Evolutionary conservation across 2,888 invertebrate species (phyloP), one percentile per base, ranked within the genome.

Genomic region (Microlaimidae sp.): DNA sequence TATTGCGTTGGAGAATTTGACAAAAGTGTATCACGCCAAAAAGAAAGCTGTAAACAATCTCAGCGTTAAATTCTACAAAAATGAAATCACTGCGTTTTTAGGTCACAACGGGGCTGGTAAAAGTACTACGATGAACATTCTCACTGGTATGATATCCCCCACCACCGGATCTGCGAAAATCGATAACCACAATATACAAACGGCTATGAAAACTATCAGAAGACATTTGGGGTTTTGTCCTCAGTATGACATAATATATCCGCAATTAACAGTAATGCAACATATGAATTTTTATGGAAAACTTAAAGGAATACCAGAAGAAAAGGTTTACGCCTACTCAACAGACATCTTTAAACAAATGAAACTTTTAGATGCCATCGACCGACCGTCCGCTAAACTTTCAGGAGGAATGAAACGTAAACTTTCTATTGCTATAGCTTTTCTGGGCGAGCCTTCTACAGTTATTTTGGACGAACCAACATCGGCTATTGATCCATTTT

Each of bases 381-480:
- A 21, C 3, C 24, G 10, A n/a, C 19, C 21, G 19, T 7, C 45
- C 24, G 4, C 21, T n/a, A 17, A 41, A 13, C 74, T 87, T 2
- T 85, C 85, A 57, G 87, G 87, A 1, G 86, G 86, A 0, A 85
- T 86, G 70, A 85, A 85, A 69, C 74, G 87, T 58, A 86, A 86
- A 66, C 75, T 87, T 1, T 70, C 66, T 49, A 81, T 86, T 42
- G 85, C 83, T 28, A 83, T 86, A 58, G 85, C 87, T 1, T 79
- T 86, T 46, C 83, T 86, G 61, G 86, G 86, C 1, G 82, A 85
- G 70, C 85, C 86, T 1, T 85, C 85, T 76, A 40, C 27, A 52
- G 81, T 86, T 62, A 82, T 87, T 63, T 75, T 87, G 52, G 86
- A 87, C 69, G 87, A 87, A 72, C 86, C 86, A 1, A 74, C 75